phyloP scores from a whole-genome alignment of 1,140 invertebrate species.

The Dreissena rostriformis region DNA sequence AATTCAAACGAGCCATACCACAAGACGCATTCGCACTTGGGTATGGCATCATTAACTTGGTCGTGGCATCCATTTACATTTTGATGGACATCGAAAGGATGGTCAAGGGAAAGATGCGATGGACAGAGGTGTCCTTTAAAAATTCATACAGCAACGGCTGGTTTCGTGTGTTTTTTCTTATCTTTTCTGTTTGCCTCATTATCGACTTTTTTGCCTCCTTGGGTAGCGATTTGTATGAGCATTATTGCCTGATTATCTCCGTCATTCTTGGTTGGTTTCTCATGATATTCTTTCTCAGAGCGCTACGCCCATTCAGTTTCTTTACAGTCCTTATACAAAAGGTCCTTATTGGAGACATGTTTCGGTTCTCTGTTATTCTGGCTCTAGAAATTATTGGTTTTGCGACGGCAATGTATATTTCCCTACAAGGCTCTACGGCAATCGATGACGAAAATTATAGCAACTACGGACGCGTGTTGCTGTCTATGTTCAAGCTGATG shows the following conservation, averaged over 20 bases:
- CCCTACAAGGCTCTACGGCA: neutral
- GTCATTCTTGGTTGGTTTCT: conserved; percentile 65
- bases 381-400: conserved; percentile 66
- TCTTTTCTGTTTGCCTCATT: conserved; percentile 61
- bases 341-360: conserved; percentile 61
- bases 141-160: conserved; percentile 40
- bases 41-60: conserved; percentile 40
- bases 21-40: neutral
- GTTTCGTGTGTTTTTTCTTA: conserved; percentile 58
- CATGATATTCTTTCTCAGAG: conserved; percentile 60
- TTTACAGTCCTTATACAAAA: conserved; percentile 65
- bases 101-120: conserved; percentile 24
- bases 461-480: conserved; percentile 47
- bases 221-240: neutral
- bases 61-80: conserved; percentile 47
- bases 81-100: conserved; percentile 11
- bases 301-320: conserved; percentile 59
- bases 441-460: conserved; percentile 46
- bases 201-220: conserved; percentile 55
- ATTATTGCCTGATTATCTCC: conserved; percentile 54
- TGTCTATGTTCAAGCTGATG: conserved; percentile 71
- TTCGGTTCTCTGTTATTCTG: conserved; percentile 61
- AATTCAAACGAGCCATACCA: conserved; percentile 15
- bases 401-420: conserved; percentile 65
- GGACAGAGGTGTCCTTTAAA: neutral